Base-by-base conservation (phyloP, 2,113 vertebrate species). In the Paratilapia polleni region DNA sequence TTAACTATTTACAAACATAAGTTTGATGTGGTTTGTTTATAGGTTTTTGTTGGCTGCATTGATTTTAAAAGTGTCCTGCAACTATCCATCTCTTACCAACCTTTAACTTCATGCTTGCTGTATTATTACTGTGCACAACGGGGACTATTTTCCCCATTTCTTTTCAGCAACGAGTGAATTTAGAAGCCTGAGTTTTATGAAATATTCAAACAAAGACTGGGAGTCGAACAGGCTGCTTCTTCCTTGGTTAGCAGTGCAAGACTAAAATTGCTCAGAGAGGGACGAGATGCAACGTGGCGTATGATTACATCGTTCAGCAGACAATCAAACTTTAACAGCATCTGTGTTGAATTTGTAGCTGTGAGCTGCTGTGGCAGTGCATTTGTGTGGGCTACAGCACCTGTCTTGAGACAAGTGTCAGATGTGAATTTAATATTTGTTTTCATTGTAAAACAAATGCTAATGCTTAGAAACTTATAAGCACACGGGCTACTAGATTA, bases 291-390 rank as follows among this genome's bases (percentile, higher is more conserved):
- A 83, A 14, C 26, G 19, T 52, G 62, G 85, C 34, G 12, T 64
- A 62, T 87, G 57, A 90, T 91, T 85, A 74, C 78, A 81, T 88
- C 54, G 89, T 91, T 75, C 58, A 84, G 41, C 11, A 70, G 63
- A 73, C 34, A 81, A 82, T 92, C 78, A 82, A 82, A 87, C 38
- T 84, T 61, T 87, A 56, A 87, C 54, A 83, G 61, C 76, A 84
- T 86, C 87, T 80, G 75, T 70, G 76, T 38, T 86, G 64, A 80
- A 78, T 70, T 41, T 78, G 81, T 70, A 28, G 43, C 70, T 68
- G 14, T 9, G 2, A 68, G 66, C 24, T 47, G 47, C 31, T 75
- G 41, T 78, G 28, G 88, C 47, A 26, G 59, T 20, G 6, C 26
- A 78, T 77, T 61, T 79, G 41, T 76, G 41, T 64, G 36, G 49